Evolutionary conservation across 2,113 vertebrate species (phyloP).

Genomic region (Apodemus speciosus): DNA sequence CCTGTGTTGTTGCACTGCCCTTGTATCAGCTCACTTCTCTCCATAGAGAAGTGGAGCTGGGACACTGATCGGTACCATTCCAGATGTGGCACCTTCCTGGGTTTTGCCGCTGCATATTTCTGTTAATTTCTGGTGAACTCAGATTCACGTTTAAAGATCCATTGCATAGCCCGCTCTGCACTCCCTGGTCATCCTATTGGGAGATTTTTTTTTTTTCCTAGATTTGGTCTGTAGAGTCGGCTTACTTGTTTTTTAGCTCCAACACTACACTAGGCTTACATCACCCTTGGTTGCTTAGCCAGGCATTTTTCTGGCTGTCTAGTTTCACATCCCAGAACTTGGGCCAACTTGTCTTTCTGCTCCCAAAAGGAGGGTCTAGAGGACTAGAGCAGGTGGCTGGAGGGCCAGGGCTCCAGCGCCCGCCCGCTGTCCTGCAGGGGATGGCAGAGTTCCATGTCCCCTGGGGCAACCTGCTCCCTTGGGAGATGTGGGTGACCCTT

Average conservation of each 20-base stretch:
- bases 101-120: neutral
- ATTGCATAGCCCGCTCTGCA: no score
- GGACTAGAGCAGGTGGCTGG: neutral
- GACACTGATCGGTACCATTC: neutral
- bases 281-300: neutral
- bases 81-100: neutral
- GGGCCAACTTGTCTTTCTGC: neutral
- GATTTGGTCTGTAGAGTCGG: neutral
- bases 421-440: neutral
- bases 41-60: neutral
- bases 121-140: neutral
- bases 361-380: neutral
- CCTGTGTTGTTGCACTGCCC: no score
- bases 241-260: neutral
- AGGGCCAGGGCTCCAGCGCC: rapidly evolving
- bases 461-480: neutral
- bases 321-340: neutral
- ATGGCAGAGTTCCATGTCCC: neutral
- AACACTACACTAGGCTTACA: neutral
- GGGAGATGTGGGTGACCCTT: neutral
- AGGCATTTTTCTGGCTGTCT: neutral
- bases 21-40: no score
- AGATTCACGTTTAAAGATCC: neutral
- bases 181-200: neutral
- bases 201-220: neutral